Base-by-base conservation (phyloP, 2,797 vertebrate genomes). In the Pelobates cultripes region DNA sequence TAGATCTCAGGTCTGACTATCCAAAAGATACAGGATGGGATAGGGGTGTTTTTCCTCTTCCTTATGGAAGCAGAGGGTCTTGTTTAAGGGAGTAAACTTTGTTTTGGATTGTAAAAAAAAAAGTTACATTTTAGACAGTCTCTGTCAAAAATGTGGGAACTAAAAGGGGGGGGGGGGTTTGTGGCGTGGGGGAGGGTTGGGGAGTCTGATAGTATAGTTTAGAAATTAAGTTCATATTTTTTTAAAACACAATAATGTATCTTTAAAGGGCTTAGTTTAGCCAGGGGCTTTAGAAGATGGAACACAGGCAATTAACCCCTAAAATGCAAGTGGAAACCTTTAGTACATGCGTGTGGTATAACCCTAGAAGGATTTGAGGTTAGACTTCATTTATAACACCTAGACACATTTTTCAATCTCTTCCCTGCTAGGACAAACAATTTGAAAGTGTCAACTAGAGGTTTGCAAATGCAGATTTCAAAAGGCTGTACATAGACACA, bases 221-320 rank as follows among this genome's bases (percentile, higher is more conserved):
- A 83, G 86, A 87, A 90, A 89, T 88, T 3, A 88, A 76, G 85
- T 85, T 85, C 87, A 80, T 28, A 88, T 87, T 85, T 47, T 47
- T 47, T 51, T 40, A 28, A 28, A 40, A 40, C 3, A 3, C 4
- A 64, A 14, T 15, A 61, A 17, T 64, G 28, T 40, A 40, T 90
- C 90, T 91, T 77, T 82, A 51, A 10, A 51, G 89, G 90, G 92
- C 91, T 93, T 92, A 93, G 91, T 91, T 92, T 90, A 91, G 91
- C 92, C 91, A 91, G 90, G 90, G 90, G 89, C 90, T 93, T 92
- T 93, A 94, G 93, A 93, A 93, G 91, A 92, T 92, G 91, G 92
- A 93, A 93, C 93, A 94, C 92, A 95, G 91, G 87, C 91, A 91
- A 89, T 94, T 93, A 94, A 94, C 93, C 91, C 92, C 88, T 93